These are phyloP conservation scores for Tiliqua scincoides DNA, from an alignment of 2,113 vertebrate genomes.

Conservation along the genomic window DNA sequence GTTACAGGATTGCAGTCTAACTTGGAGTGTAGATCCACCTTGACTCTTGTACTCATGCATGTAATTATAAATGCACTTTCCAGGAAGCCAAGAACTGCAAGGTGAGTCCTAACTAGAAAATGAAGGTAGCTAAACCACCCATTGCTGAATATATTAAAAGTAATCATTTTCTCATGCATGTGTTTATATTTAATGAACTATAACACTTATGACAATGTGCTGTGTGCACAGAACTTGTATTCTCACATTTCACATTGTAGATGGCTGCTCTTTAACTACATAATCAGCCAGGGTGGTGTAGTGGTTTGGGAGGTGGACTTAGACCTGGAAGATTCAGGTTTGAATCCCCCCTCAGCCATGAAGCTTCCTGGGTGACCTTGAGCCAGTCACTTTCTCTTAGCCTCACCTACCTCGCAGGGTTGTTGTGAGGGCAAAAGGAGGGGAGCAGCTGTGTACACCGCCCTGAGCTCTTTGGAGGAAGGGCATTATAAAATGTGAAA, in stretches of 20 bases:
- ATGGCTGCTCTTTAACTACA: not conserved
- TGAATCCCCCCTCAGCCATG: no score
- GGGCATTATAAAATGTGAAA: no score
- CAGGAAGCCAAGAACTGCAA: not conserved
- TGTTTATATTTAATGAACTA: not conserved
- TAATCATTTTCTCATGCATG: not conserved
- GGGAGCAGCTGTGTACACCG: no score
- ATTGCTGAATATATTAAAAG: not conserved
- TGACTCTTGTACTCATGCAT: no score
- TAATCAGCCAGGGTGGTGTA: not conserved
- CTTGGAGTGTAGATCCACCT: not conserved
- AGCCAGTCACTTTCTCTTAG: no score
- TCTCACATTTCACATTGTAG: not conserved
- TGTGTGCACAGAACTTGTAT: not conserved
- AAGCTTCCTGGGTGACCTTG: no score
- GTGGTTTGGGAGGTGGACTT: no score
- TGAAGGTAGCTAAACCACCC: not conserved
- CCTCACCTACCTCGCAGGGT: no score
- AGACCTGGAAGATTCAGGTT: no score
- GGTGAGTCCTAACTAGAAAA: not conserved
- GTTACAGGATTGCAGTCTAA: no score
- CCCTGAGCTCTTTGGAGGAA: no score
- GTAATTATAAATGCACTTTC: not conserved
- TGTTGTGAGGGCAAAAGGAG: no score
- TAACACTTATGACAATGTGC: not conserved